phyloP scores from a whole-genome alignment of 35 echinoderm and acorn worm species.

The Anneissia japonica region DNA sequence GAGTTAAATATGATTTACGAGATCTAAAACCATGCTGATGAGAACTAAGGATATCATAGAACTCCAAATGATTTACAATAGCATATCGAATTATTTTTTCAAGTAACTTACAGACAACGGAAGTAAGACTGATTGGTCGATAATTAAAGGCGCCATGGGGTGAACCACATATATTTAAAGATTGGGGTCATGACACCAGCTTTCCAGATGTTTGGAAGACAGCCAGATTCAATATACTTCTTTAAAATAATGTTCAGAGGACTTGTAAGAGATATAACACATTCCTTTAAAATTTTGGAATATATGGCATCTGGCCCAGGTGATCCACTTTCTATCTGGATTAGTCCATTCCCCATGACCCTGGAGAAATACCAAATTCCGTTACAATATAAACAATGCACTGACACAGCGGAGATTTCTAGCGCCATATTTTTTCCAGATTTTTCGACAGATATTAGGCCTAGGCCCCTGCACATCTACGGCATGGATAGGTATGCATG shows the following conservation, averaged over 20 bases:
- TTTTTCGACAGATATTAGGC: too few relatives aligned
- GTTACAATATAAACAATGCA: too few relatives aligned
- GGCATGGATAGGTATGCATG: too few relatives aligned
- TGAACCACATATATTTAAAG: not conserved
- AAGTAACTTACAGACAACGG: not conserved
- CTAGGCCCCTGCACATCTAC: too few relatives aligned
- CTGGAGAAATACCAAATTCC: too few relatives aligned
- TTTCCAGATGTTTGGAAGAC: not conserved
- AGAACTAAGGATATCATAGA: not conserved
- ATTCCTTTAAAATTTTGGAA: not conserved
- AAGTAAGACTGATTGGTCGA: not conserved
- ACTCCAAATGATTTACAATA: not conserved
- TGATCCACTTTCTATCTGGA: too few relatives aligned
- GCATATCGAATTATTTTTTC: not conserved
- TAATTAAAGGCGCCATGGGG: not conserved
- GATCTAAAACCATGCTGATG: not conserved
- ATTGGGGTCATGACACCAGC: not conserved
- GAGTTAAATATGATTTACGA: not conserved
- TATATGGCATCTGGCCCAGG: not conserved
- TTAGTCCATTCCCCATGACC: too few relatives aligned
- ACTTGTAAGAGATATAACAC: not conserved
- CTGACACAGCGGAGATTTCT: too few relatives aligned
- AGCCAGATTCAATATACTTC: not conserved
- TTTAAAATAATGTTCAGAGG: not conserved
- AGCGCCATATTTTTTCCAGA: too few relatives aligned